A percentile compares a stretch with the other conserved stretches of the same genome.
Conservation (phyloP, 2,113 vertebrate genomes). For the Microtus ochrogaster region DNA sequence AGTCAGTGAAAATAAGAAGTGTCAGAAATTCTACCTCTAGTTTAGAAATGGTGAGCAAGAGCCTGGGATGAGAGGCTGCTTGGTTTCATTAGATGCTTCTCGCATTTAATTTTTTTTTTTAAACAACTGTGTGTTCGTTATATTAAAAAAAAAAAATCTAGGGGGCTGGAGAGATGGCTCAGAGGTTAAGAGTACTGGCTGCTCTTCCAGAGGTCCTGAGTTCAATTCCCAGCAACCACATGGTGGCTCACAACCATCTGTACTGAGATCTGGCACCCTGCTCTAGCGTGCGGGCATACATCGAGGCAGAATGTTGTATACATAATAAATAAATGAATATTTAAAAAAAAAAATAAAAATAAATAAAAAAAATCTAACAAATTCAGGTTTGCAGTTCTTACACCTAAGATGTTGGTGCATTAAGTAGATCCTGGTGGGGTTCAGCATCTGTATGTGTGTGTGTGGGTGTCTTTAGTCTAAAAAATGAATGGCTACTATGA, state of each 20-base stretch:
- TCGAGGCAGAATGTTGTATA: too few species aligned
- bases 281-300: too few species aligned
- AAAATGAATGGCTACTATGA: constrained; percentile 14
- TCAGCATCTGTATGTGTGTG: background rate
- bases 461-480: background rate
- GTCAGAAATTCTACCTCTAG: constrained; percentile 29
- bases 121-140: background rate
- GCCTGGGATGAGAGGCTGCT: background rate
- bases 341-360: too few species aligned
- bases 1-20: constrained; percentile 30
- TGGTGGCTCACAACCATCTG: too few species aligned
- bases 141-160: background rate
- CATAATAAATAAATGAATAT: too few species aligned
- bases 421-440: constrained; percentile 9
- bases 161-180: too few species aligned
- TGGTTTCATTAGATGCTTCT: constrained; percentile 53
- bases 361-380: background rate
- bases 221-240: too few species aligned
- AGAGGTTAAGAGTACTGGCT: too few species aligned
- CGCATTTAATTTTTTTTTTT: background rate
- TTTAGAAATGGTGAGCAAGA: background rate
- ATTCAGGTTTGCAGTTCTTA: constrained; percentile 5
- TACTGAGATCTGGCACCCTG: too few species aligned
- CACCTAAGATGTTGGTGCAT: background rate
- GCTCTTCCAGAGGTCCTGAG: too few species aligned